These are phyloP conservation scores for Thinocorus orbignyianus DNA, from an alignment of 2,113 vertebrate species.

Conservation along the genomic window DNA sequence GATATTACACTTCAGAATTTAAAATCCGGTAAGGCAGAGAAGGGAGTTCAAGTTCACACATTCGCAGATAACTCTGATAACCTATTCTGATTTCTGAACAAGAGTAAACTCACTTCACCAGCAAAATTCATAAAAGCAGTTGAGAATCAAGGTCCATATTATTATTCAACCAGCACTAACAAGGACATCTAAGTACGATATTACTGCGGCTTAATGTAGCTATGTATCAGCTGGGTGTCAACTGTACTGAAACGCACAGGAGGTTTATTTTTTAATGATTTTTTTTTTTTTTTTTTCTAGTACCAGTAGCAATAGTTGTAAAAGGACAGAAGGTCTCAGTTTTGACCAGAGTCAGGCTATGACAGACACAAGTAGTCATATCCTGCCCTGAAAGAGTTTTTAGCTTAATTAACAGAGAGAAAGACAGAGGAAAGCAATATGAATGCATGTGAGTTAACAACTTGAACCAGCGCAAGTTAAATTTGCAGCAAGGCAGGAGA, in stretches of 20 bases:
- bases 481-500: neutral
- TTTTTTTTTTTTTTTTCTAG: neutral
- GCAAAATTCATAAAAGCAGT: neutral
- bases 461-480: neutral
- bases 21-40: neutral
- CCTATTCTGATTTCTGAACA: neutral
- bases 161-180: neutral
- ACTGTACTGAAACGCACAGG: neutral
- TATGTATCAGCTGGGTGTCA: neutral
- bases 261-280: slow-evolving; percentile 20
- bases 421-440: neutral
- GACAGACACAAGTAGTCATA: neutral
- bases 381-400: neutral
- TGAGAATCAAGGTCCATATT: neutral
- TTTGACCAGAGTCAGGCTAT: neutral
- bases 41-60: neutral
- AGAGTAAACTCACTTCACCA: neutral
- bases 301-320: neutral
- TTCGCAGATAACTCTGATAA: neutral
- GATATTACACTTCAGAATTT: neutral
- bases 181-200: slow-evolving; percentile 25
- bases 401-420: neutral
- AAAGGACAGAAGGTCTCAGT: neutral
- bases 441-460: neutral
- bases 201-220: neutral